phyloP scores from a whole-genome alignment of 2,888 invertebrate species.

The Petrophora chlorosata region DNA sequence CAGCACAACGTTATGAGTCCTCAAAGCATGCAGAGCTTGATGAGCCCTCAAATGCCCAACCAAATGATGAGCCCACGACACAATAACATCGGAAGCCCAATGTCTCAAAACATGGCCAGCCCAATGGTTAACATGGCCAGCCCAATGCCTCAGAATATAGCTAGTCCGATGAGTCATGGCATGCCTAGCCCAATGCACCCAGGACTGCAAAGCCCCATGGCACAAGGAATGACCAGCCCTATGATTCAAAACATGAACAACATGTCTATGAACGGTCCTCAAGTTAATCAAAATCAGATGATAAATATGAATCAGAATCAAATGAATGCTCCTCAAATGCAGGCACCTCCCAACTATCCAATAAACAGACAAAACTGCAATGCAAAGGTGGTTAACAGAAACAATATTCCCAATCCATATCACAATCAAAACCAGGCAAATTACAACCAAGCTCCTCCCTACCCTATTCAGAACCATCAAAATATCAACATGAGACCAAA shows the following conservation, averaged over 20 bases:
- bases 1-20: slow-evolving; percentile 74
- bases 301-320: slow-evolving; percentile 57
- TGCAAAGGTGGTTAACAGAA: slow-evolving; percentile 62
- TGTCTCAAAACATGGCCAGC: slow-evolving; percentile 68
- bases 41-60: slow-evolving; percentile 77
- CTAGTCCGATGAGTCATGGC: slow-evolving; percentile 71
- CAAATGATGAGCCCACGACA: slow-evolving; percentile 78
- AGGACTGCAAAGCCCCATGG: slow-evolving; percentile 73
- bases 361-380: slow-evolving; percentile 63
- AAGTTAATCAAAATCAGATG: slow-evolving; percentile 61
- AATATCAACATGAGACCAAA: slow-evolving; percentile 57
- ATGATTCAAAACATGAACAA: slow-evolving; percentile 75
- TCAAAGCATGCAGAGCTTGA: slow-evolving; percentile 66
- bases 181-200: slow-evolving; percentile 73
- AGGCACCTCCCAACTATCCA: slow-evolving; percentile 53
- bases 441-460: slow-evolving; percentile 62
- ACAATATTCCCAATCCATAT: slow-evolving; percentile 66
- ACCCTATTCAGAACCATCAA: slow-evolving; percentile 66
- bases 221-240: slow-evolving; percentile 68
- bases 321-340: slow-evolving; percentile 53
- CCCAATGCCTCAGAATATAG: slow-evolving; percentile 57
- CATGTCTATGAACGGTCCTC: slow-evolving; percentile 64
- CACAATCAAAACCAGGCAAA: slow-evolving; percentile 70
- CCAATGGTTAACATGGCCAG: slow-evolving; percentile 70
- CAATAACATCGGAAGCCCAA: slow-evolving; percentile 63